These are phyloP conservation scores for Entelurus aequoreus DNA, from an alignment of 2,113 vertebrate species.

Conservation along the genomic window DNA sequence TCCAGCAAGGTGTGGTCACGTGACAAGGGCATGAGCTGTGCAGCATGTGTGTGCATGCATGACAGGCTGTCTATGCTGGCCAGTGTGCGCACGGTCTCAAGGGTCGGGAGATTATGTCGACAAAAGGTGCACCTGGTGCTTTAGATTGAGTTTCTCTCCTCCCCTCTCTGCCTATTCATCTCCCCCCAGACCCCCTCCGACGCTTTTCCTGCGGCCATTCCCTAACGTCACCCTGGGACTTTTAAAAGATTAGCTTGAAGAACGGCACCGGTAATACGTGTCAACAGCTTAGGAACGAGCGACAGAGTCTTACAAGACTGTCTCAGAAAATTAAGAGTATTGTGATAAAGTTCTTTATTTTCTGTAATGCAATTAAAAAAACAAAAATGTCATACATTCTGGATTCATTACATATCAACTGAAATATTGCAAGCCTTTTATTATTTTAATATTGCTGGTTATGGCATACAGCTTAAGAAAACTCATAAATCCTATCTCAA, in stretches of 20 bases:
- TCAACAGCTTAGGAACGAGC: conserved; percentile 35
- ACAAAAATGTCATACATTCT: no score
- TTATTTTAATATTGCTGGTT: no score
- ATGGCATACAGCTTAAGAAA: no score
- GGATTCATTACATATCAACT: no score
- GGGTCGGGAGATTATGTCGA: conserved; percentile 70
- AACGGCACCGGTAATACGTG: conserved; percentile 54
- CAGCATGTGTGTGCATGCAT: conserved; percentile 46
- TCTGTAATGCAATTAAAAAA: no score
- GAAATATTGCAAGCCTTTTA: no score
- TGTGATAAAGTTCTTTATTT: no score
- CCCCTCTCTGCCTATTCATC: conserved; percentile 51
- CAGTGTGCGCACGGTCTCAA: conserved; percentile 59
- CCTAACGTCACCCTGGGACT: conserved; percentile 63
- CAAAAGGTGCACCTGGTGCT: conserved; percentile 75
- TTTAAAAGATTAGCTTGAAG: conserved; percentile 71
- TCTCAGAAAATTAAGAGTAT: no score
- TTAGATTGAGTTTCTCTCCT: conserved; percentile 72
- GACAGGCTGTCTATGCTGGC: conserved; percentile 60
- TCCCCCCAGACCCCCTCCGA: conserved; percentile 52
- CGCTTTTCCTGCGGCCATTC: conserved; percentile 52
- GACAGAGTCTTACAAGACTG: conserved; percentile 33
- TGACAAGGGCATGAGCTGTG: conserved; percentile 9
- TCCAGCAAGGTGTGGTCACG: not conserved
- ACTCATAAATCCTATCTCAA: no score